phyloP scores from a whole-genome alignment of 2,797 vertebrate species.

The Gila robusta region DNA sequence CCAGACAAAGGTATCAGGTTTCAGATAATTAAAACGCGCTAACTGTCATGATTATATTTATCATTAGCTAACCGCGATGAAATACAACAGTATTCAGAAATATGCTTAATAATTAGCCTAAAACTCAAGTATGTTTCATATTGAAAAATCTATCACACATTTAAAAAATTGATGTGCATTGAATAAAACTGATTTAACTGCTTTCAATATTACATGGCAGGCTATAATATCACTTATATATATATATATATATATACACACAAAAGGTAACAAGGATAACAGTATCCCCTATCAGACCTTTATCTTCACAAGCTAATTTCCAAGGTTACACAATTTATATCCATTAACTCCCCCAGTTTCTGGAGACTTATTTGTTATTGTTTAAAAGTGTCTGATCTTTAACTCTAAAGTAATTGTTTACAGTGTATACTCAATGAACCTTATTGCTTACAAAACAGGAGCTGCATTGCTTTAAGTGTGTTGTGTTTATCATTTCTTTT shows the following conservation, averaged over 20 bases:
- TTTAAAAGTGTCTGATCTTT: neutral
- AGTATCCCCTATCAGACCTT: neutral
- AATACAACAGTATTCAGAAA: neutral
- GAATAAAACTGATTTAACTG: neutral
- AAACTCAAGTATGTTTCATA: neutral
- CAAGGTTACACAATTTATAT: neutral
- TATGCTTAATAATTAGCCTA: neutral
- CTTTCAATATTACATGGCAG: neutral
- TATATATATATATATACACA: no score
- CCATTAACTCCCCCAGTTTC: neutral
- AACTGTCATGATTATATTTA: neutral
- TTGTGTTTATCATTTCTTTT: neutral
- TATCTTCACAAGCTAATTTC: neutral
- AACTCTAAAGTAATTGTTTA: neutral
- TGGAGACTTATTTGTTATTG: neutral
- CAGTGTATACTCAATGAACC: neutral
- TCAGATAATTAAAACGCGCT: slow-evolving; percentile 7
- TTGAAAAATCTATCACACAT: neutral
- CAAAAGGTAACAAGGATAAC: neutral
- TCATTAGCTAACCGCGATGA: neutral
- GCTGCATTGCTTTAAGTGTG: neutral
- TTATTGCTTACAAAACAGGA: neutral
- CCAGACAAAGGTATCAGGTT: slow-evolving; percentile 34
- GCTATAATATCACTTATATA: neutral
- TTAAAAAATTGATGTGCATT: neutral